A percentile compares a stretch with the other conserved stretches of the same genome.
phyloP scores from a whole-genome alignment of 2,888 invertebrate species.

The Bugula neritina region DNA sequence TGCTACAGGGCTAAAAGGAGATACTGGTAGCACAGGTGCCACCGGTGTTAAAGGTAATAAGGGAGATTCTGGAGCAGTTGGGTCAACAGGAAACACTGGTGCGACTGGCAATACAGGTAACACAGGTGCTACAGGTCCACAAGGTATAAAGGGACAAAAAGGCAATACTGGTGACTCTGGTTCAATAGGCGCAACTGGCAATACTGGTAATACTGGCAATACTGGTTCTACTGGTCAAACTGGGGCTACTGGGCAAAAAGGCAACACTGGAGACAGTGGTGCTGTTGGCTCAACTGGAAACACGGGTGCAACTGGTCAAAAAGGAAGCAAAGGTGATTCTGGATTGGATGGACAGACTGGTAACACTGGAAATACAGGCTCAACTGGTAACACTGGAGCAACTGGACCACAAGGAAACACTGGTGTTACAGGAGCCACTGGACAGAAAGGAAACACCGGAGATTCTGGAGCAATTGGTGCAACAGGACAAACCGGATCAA shows the following conservation, averaged over 20 bases:
- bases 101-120: conserved; percentile 25
- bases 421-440: conserved; percentile 26
- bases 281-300: neutral
- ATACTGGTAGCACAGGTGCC: conserved; percentile 18
- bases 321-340: conserved; percentile 15
- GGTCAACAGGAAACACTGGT: conserved; percentile 28
- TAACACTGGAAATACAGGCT: conserved; percentile 22
- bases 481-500: conserved; percentile 8
- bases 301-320: neutral
- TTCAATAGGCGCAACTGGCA: conserved; percentile 24
- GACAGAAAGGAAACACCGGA: conserved; percentile 29
- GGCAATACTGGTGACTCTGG: conserved; percentile 26
- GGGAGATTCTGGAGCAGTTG: conserved; percentile 27
- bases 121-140: conserved; percentile 27
- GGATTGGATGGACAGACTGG: conserved; percentile 18
- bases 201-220: conserved; percentile 25
- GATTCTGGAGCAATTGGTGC: conserved; percentile 26
- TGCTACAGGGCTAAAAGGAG: conserved; percentile 28
- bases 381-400: conserved; percentile 29
- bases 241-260: conserved; percentile 20
- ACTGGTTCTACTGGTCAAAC: conserved; percentile 29
- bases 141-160: neutral
- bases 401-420: conserved; percentile 29
- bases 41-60: neutral
- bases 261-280: conserved; percentile 5